A percentile compares a stretch with the other conserved stretches of the same genome.
These are phyloP conservation scores for Pristiophorus japonicus DNA, from an alignment of 2,113 vertebrate species.

Conservation along the genomic window DNA sequence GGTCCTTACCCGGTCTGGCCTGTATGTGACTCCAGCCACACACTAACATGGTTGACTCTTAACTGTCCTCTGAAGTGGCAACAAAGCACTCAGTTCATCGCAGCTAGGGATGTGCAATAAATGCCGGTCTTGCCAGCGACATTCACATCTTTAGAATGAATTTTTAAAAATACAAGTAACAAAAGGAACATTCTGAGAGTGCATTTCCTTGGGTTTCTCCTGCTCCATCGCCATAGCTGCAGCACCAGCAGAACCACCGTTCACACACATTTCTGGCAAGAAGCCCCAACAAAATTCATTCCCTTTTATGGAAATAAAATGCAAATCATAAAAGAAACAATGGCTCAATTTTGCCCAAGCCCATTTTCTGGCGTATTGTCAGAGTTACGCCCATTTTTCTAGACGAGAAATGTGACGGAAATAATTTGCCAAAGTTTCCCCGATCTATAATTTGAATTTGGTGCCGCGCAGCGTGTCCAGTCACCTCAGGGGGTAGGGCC, in stretches of 20 bases:
- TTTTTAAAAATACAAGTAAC: background rate
- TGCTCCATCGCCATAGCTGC: background rate
- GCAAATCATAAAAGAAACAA: background rate
- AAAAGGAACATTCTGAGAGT: background rate
- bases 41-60: background rate
- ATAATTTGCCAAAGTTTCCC: too few relatives aligned
- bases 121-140: background rate
- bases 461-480: too few relatives aligned
- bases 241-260: background rate
- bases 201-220: background rate
- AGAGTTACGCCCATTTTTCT: too few relatives aligned
- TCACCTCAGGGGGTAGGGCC: too few relatives aligned
- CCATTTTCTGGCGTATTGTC: too few relatives aligned
- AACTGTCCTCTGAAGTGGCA: background rate
- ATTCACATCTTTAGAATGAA: background rate
- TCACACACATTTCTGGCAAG: background rate
- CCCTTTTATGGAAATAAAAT: background rate
- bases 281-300: background rate
- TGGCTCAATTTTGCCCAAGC: too few relatives aligned
- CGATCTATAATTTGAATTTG: too few relatives aligned
- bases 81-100: background rate
- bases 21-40: background rate
- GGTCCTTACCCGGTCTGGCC: background rate
- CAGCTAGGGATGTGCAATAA: background rate
- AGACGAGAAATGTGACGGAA: too few relatives aligned